These are phyloP conservation scores for Melanotaenia boesemani DNA, from an alignment of 2,797 vertebrate species.

Conservation along the genomic window DNA sequence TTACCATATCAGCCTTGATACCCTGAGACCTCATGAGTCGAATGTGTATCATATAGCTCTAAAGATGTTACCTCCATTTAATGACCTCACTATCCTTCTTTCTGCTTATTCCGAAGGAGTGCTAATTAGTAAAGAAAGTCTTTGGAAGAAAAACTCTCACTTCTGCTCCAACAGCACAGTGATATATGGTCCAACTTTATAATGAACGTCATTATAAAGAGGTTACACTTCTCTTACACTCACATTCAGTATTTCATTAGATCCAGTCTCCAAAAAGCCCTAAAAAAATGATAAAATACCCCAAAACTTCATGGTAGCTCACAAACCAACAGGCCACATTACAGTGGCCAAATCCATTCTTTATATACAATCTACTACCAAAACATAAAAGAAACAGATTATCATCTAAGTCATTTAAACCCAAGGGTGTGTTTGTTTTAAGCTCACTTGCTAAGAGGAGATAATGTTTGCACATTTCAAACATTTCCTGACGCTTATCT, in stretches of 20 bases:
- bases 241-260: too few relatives aligned
- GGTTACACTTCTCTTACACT: too few relatives aligned
- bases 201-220: too few relatives aligned
- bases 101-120: conserved; percentile 18
- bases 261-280: neutral
- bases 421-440: neutral
- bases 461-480: too few relatives aligned
- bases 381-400: neutral
- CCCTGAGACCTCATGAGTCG: neutral
- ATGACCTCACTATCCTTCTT: conserved; percentile 11
- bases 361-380: neutral
- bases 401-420: neutral
- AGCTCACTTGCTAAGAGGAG: neutral
- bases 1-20: too few relatives aligned
- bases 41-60: neutral
- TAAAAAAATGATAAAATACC: too few relatives aligned
- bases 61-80: conserved; percentile 3
- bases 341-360: too few relatives aligned
- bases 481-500: neutral
- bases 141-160: conserved; percentile 13
- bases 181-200: neutral
- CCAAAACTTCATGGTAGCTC: neutral
- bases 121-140: conserved; percentile 9
- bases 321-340: neutral
- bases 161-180: conserved; percentile 4